Conservation (phyloP, 2,797 vertebrate species). For the Enteromius thamalakanensis region DNA sequence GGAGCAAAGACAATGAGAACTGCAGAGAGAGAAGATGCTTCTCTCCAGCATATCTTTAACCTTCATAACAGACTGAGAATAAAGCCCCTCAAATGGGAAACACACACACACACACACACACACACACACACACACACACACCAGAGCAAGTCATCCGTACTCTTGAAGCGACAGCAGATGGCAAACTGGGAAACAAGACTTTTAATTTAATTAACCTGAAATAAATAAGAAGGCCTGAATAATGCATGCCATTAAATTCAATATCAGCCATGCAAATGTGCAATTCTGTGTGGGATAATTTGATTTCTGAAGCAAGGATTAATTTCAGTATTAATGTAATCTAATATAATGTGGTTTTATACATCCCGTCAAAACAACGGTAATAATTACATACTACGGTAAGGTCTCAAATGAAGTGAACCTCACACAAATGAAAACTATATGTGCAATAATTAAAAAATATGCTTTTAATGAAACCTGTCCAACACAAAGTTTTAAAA, state of each 20-base stretch:
- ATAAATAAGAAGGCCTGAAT: constrained; percentile 54
- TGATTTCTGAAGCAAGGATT: constrained; percentile 48
- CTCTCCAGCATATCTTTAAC: constrained; percentile 16
- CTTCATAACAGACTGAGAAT: constrained; percentile 6
- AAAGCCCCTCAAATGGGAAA: neutral
- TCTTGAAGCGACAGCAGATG: constrained; percentile 61
- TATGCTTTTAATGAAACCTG: neutral
- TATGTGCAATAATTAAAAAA: neutral
- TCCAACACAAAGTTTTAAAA: neutral
- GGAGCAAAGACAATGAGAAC: constrained; percentile 4
- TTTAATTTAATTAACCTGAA: constrained; percentile 71
- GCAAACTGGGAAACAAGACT: constrained; percentile 63
- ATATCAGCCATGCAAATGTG: constrained; percentile 57
- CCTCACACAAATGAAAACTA: neutral
- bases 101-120: neutral
- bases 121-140: neutral
- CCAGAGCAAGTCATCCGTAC: constrained; percentile 13
- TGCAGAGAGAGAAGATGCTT: constrained; percentile 5
- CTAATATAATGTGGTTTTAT: constrained; percentile 43
- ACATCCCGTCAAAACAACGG: constrained; percentile 33
- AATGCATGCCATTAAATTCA: constrained; percentile 54
- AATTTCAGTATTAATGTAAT: constrained; percentile 51
- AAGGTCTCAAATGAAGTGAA: neutral
- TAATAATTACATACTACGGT: constrained; percentile 32
- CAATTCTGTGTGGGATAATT: constrained; percentile 38